phyloP scores from a whole-genome alignment of 1,140 invertebrate genomes.

The Tetranychus urticae region DNA sequence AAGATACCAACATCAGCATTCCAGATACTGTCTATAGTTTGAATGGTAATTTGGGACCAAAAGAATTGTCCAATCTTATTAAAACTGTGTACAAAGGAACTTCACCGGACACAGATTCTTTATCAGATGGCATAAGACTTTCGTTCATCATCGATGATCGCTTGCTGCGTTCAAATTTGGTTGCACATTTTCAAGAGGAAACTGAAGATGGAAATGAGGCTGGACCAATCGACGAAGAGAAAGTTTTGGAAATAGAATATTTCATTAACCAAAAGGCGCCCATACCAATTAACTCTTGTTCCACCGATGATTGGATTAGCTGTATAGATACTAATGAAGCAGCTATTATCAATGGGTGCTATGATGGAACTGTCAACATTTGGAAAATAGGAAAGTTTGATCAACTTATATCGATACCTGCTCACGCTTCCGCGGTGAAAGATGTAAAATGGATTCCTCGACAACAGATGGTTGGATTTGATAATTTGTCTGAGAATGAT shows the following conservation, averaged over 20 bases:
- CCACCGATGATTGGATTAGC: constrained; percentile 89
- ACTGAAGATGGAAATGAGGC: background rate
- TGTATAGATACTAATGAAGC: constrained; percentile 44
- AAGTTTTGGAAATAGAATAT: constrained; percentile 7
- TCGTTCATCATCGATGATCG: background rate
- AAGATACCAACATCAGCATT: background rate
- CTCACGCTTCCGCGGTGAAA: constrained; percentile 62
- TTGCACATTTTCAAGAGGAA: background rate
- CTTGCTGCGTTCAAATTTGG: background rate
- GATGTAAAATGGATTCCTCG: constrained; percentile 54
- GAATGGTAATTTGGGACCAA: background rate
- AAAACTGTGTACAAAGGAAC: background rate
- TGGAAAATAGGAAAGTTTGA: constrained; percentile 56
- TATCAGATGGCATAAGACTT: background rate
- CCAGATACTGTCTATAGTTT: background rate
- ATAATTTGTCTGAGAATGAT: background rate
- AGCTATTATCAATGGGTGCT: constrained; percentile 80
- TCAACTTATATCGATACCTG: constrained; percentile 52
- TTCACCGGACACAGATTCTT: no score
- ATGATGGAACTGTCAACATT: constrained; percentile 72
- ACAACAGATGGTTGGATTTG: constrained; percentile 13
- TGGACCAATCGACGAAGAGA: background rate
- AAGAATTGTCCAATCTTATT: background rate
- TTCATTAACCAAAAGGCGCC: constrained; percentile 38
- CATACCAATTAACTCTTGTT: constrained; percentile 78